Base-by-base conservation (phyloP, 2,113 vertebrate genomes). In the Accipiter cooperii region DNA sequence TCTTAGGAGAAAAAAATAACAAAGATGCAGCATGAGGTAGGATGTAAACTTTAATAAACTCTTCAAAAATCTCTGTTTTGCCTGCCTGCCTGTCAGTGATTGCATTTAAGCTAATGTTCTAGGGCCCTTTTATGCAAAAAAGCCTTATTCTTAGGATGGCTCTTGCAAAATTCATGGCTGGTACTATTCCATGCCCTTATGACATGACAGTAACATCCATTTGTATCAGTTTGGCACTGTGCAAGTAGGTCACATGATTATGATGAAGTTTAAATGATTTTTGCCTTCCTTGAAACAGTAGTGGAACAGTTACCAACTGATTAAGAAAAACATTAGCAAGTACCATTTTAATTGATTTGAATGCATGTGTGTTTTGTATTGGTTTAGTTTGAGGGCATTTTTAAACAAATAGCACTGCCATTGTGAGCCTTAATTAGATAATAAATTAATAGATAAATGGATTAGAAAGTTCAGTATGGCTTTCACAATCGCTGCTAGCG, bases 371-470 rank as follows among this genome's bases (percentile, higher is more conserved):
- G 96, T 97, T 96, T 94, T 94, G 40, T 97, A 96, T 97, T 97
- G 96, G 96, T 98, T 98, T 98, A 91, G 97, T 98, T 97, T 17
- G 77, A 98, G 97, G 98, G 96, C 97, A 97, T 98, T 97, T 98
- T 98, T 96, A 97, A 98, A 98, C 97, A 98, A 98, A 98, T 97
- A 98, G 96, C 51, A 36, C 92, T 98, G 96, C 97, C 97, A 96
- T 92, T 92, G 93, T 95, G 87, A 97, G 84, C 86, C 96, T 97
- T 98, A 98, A 98, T 98, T 98, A 98, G 98, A 97, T 97, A 98
- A 98, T 98, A 98, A 98, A 98, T 98, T 98, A 98, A 98, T 98
- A 98, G 98, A 98, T 98, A 97, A 97, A 97, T 98, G 97, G 96
- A 98, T 98, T 97, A 96, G 94, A 96, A 96, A 96, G 96, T 98